Conservation (phyloP, 2,113 vertebrate species). For the Cavia aperea region DNA sequence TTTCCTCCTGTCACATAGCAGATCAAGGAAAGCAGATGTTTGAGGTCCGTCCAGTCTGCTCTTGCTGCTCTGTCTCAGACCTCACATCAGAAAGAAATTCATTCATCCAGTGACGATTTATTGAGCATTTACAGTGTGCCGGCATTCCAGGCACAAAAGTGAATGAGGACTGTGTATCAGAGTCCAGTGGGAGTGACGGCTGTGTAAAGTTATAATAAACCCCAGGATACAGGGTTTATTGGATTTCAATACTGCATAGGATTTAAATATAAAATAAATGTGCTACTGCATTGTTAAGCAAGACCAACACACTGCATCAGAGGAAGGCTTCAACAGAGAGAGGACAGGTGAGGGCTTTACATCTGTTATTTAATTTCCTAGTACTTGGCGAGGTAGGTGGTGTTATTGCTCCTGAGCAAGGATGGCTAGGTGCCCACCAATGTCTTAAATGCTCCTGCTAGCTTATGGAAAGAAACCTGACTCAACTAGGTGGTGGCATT, state of each 20-base stretch:
- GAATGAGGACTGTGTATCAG: not conserved
- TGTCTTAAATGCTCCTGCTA: not conserved
- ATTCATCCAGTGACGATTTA: not conserved
- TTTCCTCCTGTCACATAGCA: not conserved
- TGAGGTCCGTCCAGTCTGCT: not conserved
- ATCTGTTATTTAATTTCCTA: not conserved
- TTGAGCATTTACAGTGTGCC: not conserved
- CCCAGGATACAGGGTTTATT: not conserved
- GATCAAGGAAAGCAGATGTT: not conserved
- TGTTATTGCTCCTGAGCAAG: not conserved
- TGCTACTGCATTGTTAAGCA: not conserved
- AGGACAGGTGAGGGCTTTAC: not conserved
- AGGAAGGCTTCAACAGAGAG: not conserved
- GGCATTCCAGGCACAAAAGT: not conserved
- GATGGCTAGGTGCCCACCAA: not conserved
- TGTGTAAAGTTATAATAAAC: not conserved
- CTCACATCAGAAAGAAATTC: not conserved
- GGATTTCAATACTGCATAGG: not conserved
- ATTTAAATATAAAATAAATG: not conserved
- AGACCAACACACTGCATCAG: not conserved
- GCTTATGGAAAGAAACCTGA: not conserved
- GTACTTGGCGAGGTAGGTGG: not conserved
- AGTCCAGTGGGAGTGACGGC: not conserved
- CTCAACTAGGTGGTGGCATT: not conserved
- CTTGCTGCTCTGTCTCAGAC: not conserved